Conservation (phyloP, 2,888 invertebrate species). For the Polymixis lichenea region DNA sequence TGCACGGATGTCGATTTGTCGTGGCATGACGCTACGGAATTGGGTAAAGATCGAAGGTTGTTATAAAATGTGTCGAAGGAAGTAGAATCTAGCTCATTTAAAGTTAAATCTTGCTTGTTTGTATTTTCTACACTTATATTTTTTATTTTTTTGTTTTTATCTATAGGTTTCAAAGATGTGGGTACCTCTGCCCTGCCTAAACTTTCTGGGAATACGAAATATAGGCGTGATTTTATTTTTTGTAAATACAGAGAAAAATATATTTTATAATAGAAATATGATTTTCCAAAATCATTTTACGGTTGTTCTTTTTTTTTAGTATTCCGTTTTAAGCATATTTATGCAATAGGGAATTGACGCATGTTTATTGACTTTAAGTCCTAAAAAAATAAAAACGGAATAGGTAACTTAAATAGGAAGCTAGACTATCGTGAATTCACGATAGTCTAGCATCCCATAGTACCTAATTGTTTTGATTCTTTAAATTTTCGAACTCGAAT, state of each 20-base stretch:
- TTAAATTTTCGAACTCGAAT: background rate
- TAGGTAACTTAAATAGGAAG: too few relatives aligned
- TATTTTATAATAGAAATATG: background rate
- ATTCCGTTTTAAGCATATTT: too few relatives aligned
- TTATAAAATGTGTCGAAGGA: background rate
- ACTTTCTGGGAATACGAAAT: background rate
- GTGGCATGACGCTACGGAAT: background rate
- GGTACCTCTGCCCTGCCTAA: background rate
- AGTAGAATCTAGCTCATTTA: background rate
- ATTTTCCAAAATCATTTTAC: background rate
- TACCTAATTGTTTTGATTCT: background rate
- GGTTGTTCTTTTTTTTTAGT: too few relatives aligned
- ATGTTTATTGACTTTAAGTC: too few relatives aligned
- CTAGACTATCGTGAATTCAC: too few relatives aligned
- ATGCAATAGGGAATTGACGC: too few relatives aligned
- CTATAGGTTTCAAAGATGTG: background rate
- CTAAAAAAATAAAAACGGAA: too few relatives aligned
- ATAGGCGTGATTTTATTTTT: background rate
- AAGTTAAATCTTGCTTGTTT: background rate
- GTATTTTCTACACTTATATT: background rate
- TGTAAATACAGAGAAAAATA: background rate
- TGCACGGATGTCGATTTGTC: constrained; percentile 7
- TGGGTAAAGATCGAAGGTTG: background rate
- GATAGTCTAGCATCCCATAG: too few relatives aligned
- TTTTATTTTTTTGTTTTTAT: background rate